Base-by-base conservation (phyloP, 2,888 invertebrate species). In the Macaria notata region DNA sequence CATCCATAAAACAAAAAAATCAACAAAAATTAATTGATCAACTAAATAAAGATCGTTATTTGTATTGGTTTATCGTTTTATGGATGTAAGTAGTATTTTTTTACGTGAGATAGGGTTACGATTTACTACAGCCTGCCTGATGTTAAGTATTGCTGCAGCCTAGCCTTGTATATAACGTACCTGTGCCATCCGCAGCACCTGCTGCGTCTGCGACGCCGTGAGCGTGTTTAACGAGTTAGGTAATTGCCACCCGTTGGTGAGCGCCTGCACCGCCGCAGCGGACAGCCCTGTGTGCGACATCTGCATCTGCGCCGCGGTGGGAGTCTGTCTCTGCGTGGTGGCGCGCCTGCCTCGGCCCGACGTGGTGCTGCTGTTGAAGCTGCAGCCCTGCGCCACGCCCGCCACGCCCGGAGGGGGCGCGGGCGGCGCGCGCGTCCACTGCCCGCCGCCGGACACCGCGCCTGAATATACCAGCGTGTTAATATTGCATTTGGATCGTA, bases 351-450 rank as follows among this genome's bases (percentile, higher is more conserved):
- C 83, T 2, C 87, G 75, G 44, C 72, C 76, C 49, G 87, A 85
- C 60, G 81, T 88, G 77, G 75, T 71, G 33, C 78, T 77, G 9
- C 69, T 76, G 65, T 69, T 78, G 45, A 76, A 72, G 62, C 66
- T 69, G 55, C 77, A 86, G 49, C 75, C 75, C 9, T 38, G 38
- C 38, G 67, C 70, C 5, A 56, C 70, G 5, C 66, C 67, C 9
- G 76, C 83, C 33, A 75, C 82, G 53, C 81, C 68, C 55, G 92
- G 88, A 0, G 95, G 95, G 6, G 96, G 96, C 42, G 94, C 94
- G 0, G 94, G 93, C 0, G 96, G 96, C 67, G 95, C 95, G 36
- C 95, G 92, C 31, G 96, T 96, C 96, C 96, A 96, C 68, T 96
- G 95, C 0, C 95, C 95, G 9, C 93, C 93, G 63, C 93, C 85